Evolutionary conservation across 2,113 vertebrate species (phyloP), one percentile per base, ranked within the genome.

Genomic region (Castor canadensis): DNA sequence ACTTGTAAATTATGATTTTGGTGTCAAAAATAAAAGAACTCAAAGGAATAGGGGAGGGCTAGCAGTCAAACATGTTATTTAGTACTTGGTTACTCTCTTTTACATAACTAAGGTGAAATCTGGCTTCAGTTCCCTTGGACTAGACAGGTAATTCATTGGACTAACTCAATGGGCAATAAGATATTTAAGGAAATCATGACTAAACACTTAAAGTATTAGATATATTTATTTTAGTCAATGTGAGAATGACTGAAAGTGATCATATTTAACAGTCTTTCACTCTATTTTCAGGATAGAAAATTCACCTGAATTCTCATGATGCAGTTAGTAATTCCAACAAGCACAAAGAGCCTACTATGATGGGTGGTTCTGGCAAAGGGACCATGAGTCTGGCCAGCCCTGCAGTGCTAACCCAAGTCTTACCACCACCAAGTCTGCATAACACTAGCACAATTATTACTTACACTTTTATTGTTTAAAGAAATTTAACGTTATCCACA

Each of bases 131-230:
- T 77, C 80, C 35, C 32, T 56, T 87, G 62, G 30, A 52, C 54
- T 19, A 56, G 4, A 93, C 95, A 94, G 49, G n/a, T 1, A 76
- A 95, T 89, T 89, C 49, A 69, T 3, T 54, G 66, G 97, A 92
- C 17, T 80, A 38, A n/a, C 24, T 93, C 16, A 56, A 43, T 13
- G 17, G 22, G 26, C 8, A 94, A 71, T 32, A 45, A 88, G 72
- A 20, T 28, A 54, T 85, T 77, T 52, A 94, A 87, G 82, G 38
- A 95, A 90, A 66, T 73, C 56, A 86, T 93, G 67, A 89, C 12
- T 54, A 32, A 35, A 26, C 45, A 80, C 32, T 95, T 92, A 89
- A 89, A 73, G 15, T 56, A 10, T 40, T 45, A 76, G 38, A 76
- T 73, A 40, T 20, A 43, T 9, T 12, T 4, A 58, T 72, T 82